Evolutionary conservation across 2,113 vertebrate genomes (phyloP), one percentile per base, ranked within the genome.

Genomic region (Potamarius usumacintae): DNA sequence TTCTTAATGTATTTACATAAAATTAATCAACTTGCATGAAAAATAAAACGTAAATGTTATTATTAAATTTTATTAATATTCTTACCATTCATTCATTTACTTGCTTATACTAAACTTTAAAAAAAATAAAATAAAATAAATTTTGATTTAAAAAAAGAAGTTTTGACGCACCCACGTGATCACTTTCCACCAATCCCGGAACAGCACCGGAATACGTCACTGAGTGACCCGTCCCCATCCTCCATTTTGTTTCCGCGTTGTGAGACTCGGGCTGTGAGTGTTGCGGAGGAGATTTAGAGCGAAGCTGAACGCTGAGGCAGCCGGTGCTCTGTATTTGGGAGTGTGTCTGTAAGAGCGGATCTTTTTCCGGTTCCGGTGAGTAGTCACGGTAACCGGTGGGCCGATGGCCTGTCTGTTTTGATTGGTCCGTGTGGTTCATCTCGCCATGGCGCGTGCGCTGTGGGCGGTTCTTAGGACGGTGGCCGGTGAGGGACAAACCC

Each of bases 401-500:
- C 86, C 85, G 94, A 95, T 95, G 90, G 92, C 88, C 92, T 90
- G 94, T 92, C 88, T 60, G 0, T 12, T 90, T 84, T 95, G 93
- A 96, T 96, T 95, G 95, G 95, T 89, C 74, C 84, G 82, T 10
- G 83, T 52, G 42, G 81, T 67, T 12, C 72, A 89, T 94, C 92
- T 93, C 90, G 89, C 90, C 88, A 96, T 95, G 95, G 93, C 83
- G 92, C 91, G 93, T 89, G 50, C 53, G 0, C 4, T 94, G 85
- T 91, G 94, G 95, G 95, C 92, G 93, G 94, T 69, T 90, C 92
- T 95, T 0, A 92, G 92, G 82, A 67, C 82, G 86, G 89, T 90
- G 84, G 86, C 88, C 84, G 52, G 63, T 2, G 69, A 90, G 60
- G 86, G 89, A 30, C 83, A 50, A 0, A 0, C 87, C 1, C 88